Conservation (phyloP, 2,797 vertebrate species). For the Pyrocephalus nanus region DNA sequence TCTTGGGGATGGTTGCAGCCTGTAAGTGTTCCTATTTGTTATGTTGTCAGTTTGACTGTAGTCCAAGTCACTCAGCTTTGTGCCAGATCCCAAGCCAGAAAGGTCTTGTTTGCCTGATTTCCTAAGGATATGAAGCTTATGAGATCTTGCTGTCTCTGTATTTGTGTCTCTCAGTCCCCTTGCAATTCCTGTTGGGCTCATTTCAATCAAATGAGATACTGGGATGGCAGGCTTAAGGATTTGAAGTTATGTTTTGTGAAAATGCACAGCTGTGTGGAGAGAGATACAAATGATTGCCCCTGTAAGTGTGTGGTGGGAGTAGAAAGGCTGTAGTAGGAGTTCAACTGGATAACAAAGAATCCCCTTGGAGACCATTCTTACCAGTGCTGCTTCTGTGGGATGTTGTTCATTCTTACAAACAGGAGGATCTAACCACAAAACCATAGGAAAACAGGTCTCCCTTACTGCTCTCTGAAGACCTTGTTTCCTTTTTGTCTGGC, state of each 20-base stretch:
- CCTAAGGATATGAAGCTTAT: constrained; percentile 6
- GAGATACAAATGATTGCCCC: neutral
- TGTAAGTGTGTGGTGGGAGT: neutral
- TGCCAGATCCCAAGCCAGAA: constrained; percentile 67
- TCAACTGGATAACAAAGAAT: neutral
- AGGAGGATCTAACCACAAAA: neutral
- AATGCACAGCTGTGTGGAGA: neutral
- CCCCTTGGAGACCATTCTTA: neutral
- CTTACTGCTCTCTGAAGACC: neutral
- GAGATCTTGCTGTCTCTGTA: neutral
- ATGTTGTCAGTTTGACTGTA: constrained; percentile 57
- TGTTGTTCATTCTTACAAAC: neutral
- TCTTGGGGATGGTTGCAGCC: constrained; percentile 65
- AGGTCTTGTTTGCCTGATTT: constrained; percentile 48
- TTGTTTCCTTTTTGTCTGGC: neutral
- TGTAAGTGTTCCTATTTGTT: constrained; percentile 66
- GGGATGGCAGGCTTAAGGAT: neutral
- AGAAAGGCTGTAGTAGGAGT: neutral
- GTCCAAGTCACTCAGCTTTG: constrained; percentile 68
- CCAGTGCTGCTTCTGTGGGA: neutral
- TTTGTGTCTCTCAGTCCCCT: neutral
- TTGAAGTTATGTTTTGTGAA: neutral
- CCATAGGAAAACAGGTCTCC: neutral
- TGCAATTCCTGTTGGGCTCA: neutral
- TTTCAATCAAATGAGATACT: neutral